Evolutionary conservation across 2,113 vertebrate species (phyloP), one percentile per base, ranked within the genome.

Genomic region (Morone saxatilis): DNA sequence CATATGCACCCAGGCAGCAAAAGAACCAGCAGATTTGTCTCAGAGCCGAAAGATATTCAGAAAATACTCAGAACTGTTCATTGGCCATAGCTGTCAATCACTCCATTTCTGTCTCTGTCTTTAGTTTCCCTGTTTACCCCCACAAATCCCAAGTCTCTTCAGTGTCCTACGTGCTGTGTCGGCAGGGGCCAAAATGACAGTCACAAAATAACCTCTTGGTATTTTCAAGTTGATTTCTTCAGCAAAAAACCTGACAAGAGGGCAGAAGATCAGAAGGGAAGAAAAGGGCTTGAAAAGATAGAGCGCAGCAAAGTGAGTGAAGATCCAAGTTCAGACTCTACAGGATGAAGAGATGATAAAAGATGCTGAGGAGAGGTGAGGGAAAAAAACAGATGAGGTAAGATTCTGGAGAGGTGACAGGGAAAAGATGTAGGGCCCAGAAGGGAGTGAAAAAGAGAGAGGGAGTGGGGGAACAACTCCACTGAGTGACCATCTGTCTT

Each of bases 401-500:
- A 93, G 85, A 79, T 86, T 91, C 89, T 94, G 94, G 94, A 92
- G 45, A 79, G 80, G 51, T 89, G 92, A 93, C 92, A 94, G 82
- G 76, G 78, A 80, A 87, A 89, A 91, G 92, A 92, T 92, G 88
- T 56, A 71, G 88, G 84, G 90, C 86, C 78, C 91, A 93, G 89
- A 86, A 90, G 92, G 84, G 90, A 92, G 90, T 36, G 76, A 80
- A 89, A 89, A 86, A 84, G 87, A 88, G 90, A 92, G 75, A 86
- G 69, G 79, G 87, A 78, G 85, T 57, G 74, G 85, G 91, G 89
- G 93, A 94, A 95, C 94, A 94, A 94, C 93, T 94, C 94, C 92
- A 89, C 95, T 95, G 95, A 91, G 95, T 93, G 91, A 90, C 95
- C 95, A 96, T 96, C 95, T 96, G 95, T 93, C 93, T 93, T 88